phyloP scores from a whole-genome alignment of 2,797 vertebrate species.

The Enteromius fasciolatus region DNA sequence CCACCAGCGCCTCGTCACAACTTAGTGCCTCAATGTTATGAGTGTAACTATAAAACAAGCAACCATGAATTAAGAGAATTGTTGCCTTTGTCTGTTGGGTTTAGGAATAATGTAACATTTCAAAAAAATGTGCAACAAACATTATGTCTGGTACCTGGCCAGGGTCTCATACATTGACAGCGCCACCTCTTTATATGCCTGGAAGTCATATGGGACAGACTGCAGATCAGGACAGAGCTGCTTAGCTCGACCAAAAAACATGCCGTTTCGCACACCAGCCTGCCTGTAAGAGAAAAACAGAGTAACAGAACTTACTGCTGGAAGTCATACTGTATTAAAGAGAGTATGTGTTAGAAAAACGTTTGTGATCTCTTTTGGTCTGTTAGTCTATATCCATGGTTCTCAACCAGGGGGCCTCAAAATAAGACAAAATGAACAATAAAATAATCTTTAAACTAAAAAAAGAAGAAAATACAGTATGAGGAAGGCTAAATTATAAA shows the following conservation, averaged over 20 bases:
- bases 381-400: background rate
- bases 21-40: conserved; percentile 96
- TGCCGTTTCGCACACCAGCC: conserved; percentile 93
- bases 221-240: conserved; percentile 90
- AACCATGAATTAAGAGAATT: background rate
- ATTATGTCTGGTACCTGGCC: conserved; percentile 82
- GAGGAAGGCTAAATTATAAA: background rate
- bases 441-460: background rate
- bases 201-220: conserved; percentile 92
- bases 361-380: background rate
- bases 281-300: conserved; percentile 74
- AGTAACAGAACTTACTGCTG: background rate
- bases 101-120: background rate
- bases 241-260: conserved; percentile 97
- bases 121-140: background rate
- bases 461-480: too few relatives aligned
- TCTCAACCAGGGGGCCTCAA: background rate
- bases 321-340: background rate
- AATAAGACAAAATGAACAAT: background rate
- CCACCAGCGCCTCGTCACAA: conserved; percentile 94
- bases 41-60: conserved; percentile 84
- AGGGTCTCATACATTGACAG: conserved; percentile 90
- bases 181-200: conserved; percentile 93
- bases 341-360: background rate
- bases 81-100: background rate